Evolutionary conservation across 2,113 vertebrate species (phyloP).

Genomic region (Hippopotamus amphibius): DNA sequence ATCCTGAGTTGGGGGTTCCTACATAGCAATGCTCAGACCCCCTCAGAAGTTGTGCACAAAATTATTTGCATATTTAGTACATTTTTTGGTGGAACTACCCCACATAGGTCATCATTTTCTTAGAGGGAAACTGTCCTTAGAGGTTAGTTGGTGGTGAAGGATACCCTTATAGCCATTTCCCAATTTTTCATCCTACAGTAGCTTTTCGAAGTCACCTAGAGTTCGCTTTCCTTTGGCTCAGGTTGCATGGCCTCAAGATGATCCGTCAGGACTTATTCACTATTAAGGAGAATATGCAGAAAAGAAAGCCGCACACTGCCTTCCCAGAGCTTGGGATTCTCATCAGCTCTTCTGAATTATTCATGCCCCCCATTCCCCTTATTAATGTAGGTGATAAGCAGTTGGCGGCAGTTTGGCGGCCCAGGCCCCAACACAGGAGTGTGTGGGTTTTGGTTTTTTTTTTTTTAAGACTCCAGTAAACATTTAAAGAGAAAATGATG

Average conservation of each 20-base stretch:
- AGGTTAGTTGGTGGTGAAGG: background rate
- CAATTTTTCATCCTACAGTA: rapidly evolving
- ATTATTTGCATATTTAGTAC: too few species aligned
- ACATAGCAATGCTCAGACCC: background rate
- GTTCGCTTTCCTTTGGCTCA: rapidly evolving
- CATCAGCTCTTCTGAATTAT: background rate
- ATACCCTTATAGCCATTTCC: too few species aligned
- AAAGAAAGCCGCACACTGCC: background rate
- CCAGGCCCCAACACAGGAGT: background rate
- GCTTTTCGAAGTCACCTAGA: background rate
- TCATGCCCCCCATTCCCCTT: background rate
- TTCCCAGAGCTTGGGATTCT: background rate
- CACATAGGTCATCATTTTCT: background rate
- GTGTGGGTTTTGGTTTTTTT: background rate
- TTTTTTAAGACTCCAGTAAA: background rate
- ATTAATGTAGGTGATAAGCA: background rate
- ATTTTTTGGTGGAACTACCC: background rate
- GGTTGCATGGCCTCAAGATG: background rate
- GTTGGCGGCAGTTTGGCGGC: background rate
- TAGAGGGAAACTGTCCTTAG: background rate
- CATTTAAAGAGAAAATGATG: background rate
- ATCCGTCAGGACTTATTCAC: background rate
- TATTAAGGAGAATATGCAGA: background rate
- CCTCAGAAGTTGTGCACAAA: background rate
- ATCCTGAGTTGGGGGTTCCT: background rate